Evolutionary conservation across 2,113 vertebrate genomes (phyloP), one percentile per base, ranked within the genome.

Genomic region (Xiphorhynchus elegans): DNA sequence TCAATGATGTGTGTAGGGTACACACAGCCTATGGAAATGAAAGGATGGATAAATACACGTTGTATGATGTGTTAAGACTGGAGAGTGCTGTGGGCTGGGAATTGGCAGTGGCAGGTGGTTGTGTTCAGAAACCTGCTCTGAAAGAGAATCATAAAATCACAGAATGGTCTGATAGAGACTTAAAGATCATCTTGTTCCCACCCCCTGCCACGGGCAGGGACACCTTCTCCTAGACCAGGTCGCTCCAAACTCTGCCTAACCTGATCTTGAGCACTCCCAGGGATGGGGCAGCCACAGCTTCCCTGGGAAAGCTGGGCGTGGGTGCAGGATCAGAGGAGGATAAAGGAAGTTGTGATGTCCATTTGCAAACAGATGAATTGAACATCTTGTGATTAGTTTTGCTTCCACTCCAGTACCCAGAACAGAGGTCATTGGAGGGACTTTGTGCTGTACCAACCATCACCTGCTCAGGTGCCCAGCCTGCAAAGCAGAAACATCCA

Each of bases 151-250:
- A 70, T 33, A 5, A 33, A 9, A 49, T 49, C 28, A 21, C 35
- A 10, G 44, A 25, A 0, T 1, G 53, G 28, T 0, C 26, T 46
- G 69, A 46, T n/a, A 8, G 47, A n/a, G 62, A 39, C n/a, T 15
- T 10, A 0, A 40, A 59, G 0, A 18, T 6, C 44, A 28, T 3
- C 52, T 44, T 18, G 17, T 2, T 1, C 29, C 29, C 56, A 47
- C 1, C 19, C 46, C 33, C 10, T 12, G 47, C 37, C 37, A 29
- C 23, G 37, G 37, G 49, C 47, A 53, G 60, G 31, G 76, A 35
- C 25, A 23, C 11, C 18, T 42, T 2, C 55, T n/a, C 16, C 10
- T 7, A 5, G 2, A 2, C 17, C 68, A 2, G 53, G 42, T 11
- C 46, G 42, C 63, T 66, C 63, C 60, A 63, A 63, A 26, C 8